Evolutionary conservation across 2,797 vertebrate genomes (phyloP), one percentile per base, ranked within the genome.

Genomic region (Geotrypetes seraphini): DNA sequence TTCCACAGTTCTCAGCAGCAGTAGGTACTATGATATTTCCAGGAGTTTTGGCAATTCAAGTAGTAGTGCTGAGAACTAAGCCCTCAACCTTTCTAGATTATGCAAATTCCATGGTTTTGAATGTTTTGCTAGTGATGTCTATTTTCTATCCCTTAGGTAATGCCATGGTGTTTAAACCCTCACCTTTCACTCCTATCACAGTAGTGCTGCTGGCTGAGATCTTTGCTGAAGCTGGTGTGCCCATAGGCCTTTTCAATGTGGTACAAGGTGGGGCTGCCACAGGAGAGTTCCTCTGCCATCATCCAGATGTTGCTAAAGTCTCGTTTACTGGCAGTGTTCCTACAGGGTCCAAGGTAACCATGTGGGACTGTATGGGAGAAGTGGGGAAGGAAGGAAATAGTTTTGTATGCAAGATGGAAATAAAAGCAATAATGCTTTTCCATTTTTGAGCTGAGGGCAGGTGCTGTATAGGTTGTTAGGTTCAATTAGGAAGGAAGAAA

Each of bases 291-390:
- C 84, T 98, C 30, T 98, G 94, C 58, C 78, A 88, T 15, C 92
- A 98, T 53, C 87, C 67, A 0, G 73, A 69, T n/a, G 88, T 96
- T 7, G 88, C 92, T 36, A 98, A 99, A 60, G 77, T 99, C 25
- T 97, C 96, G 30, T 99, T 97, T 48, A 98, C 95, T 1, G 96
- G 96, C 28, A 97, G 96, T 1, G 91, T 98, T 20, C 88, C 93
- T 11, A 96, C 92, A 2, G 95, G 96, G 37, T 70, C 80, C 34
- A 97, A 97, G 92, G 96, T 98, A 66, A 50, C 16, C n/a, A n/a
- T n/a, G n/a, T n/a, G n/a, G 7, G 7, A 1, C n/a, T n/a, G n/a
- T n/a, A n/a, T n/a, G n/a, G 8, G 9, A 1, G 14, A 13, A 4
- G 13, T 4, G 10, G 12, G 5, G 2, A 5, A 12, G 6, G 12